Conservation (phyloP, 2,113 vertebrate species). For the Anhinga rufa region DNA sequence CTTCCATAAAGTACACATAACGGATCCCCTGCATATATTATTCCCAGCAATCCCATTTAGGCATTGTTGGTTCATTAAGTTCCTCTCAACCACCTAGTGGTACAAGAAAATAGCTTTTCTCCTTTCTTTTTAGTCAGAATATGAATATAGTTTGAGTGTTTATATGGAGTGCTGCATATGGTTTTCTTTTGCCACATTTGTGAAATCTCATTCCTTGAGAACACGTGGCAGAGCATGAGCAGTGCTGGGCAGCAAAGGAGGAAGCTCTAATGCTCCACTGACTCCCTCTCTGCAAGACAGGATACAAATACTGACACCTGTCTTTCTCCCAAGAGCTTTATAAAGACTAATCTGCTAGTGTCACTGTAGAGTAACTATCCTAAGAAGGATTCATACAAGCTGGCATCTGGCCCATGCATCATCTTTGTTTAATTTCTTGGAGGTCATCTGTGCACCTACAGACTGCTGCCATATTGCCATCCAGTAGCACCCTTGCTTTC, state of each 20-base stretch:
- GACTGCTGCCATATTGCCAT: neutral
- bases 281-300: neutral
- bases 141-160: neutral
- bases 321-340: neutral
- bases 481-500: neutral
- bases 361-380: neutral
- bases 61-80: neutral
- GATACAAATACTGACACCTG: neutral
- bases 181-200: neutral
- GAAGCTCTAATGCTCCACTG: neutral
- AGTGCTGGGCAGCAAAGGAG: rapidly evolving
- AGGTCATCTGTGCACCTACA: neutral
- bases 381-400: neutral
- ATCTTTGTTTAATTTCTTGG: neutral
- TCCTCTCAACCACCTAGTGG: neutral
- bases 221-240: neutral
- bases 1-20: neutral
- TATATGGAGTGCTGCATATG: neutral
- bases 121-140: neutral
- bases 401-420: neutral
- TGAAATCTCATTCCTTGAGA: neutral
- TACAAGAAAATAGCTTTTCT: neutral
- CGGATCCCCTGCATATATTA: rapidly evolving
- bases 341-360: neutral
- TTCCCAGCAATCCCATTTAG: neutral